Conservation (phyloP, 2,797 vertebrate species). For the Iguana delicatissima region DNA sequence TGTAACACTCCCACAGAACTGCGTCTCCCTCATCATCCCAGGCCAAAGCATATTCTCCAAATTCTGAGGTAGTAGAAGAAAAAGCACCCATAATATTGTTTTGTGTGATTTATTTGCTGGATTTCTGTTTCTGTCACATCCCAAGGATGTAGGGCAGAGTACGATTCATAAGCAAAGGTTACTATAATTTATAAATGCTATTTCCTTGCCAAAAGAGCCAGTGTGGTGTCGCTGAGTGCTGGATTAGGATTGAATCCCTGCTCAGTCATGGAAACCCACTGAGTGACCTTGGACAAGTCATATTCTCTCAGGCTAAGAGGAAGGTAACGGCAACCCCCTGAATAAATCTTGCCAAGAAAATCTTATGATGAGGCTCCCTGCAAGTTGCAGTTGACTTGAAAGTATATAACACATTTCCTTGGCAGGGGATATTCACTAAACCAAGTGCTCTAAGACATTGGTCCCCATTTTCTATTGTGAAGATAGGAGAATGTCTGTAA, state of each 20-base stretch:
- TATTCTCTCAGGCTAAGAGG: no score
- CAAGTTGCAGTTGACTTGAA: no score
- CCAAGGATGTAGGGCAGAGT: neutral
- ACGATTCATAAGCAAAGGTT: conserved; percentile 8
- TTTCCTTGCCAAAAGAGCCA: no score
- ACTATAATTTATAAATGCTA: neutral
- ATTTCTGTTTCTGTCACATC: neutral
- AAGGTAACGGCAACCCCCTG: no score
- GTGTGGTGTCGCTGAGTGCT: no score
- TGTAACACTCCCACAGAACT: neutral
- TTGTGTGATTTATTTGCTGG: conserved; percentile 2
- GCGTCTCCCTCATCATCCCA: neutral
- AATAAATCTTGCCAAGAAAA: no score
- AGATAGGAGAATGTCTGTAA: neutral
- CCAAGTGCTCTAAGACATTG: neutral
- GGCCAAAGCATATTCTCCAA: neutral
- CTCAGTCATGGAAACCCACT: no score
- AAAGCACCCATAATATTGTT: neutral
- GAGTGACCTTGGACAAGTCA: no score
- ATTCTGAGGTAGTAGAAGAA: neutral
- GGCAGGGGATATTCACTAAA: neutral
- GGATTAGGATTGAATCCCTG: no score
- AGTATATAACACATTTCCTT: neutral
- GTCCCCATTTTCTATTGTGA: neutral
- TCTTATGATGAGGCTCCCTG: no score